Evolutionary conservation across 2,797 vertebrate species (phyloP).

Genomic region (Fratercula arctica): DNA sequence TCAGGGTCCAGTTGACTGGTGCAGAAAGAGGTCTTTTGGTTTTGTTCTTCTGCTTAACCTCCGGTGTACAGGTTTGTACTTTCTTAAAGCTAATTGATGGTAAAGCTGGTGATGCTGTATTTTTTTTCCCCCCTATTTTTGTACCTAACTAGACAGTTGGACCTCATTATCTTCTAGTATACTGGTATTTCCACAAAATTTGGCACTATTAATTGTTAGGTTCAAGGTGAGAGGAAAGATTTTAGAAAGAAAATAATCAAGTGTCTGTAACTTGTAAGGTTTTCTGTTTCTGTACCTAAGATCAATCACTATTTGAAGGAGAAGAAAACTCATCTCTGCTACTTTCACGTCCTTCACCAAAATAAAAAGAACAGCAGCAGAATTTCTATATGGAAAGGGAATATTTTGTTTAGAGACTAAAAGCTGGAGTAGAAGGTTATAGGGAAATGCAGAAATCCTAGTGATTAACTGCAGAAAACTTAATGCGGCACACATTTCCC

Average conservation of each 20-base stretch:
- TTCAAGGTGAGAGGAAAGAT: not conserved
- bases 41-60: not conserved
- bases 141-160: not conserved
- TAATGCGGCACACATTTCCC: not conserved
- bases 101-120: not conserved
- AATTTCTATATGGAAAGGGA: not conserved
- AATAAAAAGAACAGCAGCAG: not conserved
- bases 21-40: not conserved
- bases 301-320: not conserved
- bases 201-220: not conserved
- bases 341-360: not conserved
- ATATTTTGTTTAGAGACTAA: not conserved
- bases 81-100: not conserved
- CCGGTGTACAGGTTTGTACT: not conserved
- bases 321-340: not conserved
- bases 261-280: not conserved
- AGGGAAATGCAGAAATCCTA: not conserved
- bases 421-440: not conserved
- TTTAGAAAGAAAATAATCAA: not conserved
- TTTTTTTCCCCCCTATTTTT: not conserved
- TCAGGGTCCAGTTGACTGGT: not conserved
- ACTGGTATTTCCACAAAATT: not conserved
- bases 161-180: not conserved
- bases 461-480: not conserved
- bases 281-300: not conserved